Percentiles rank a stretch among this genome's conserved stretches.
Conservation (phyloP, 53 echinoderm and acorn worm species). For the Pentamera pediparva region DNA sequence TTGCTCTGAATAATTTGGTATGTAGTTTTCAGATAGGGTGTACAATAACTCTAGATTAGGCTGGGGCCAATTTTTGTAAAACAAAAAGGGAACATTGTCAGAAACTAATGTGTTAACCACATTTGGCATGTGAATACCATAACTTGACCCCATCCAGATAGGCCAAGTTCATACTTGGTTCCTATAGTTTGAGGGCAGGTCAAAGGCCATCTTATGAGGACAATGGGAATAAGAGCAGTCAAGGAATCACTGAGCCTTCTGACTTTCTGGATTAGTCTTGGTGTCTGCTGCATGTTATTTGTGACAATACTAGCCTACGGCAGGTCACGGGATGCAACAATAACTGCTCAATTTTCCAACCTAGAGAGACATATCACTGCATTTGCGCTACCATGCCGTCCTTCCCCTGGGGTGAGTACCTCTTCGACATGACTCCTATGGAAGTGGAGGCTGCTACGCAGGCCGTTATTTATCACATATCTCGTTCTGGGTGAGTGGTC, state of each 20-base stretch:
- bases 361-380: constrained; percentile 12
- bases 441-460: background rate
- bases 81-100: too few relatives aligned
- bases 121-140: too few relatives aligned
- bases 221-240: too few relatives aligned
- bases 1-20: too few relatives aligned
- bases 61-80: too few relatives aligned
- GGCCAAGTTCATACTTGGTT: too few relatives aligned
- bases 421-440: background rate
- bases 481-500: background rate
- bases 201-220: background rate
- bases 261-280: background rate
- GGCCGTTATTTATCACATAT: background rate
- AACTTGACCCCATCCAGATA: too few relatives aligned
- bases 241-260: too few relatives aligned
- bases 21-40: too few relatives aligned
- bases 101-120: too few relatives aligned
- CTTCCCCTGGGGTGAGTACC: background rate
- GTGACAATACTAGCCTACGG: background rate
- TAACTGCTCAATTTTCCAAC: background rate
- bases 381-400: constrained; percentile 7
- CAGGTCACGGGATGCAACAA: background rate
- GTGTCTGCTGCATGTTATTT: constrained; percentile 3
- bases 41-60: too few relatives aligned
- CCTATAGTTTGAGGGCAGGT: too few relatives aligned